Evolutionary conservation across 2,888 invertebrate genomes (phyloP).

Genomic region (Pachymerium ferrugineum): DNA sequence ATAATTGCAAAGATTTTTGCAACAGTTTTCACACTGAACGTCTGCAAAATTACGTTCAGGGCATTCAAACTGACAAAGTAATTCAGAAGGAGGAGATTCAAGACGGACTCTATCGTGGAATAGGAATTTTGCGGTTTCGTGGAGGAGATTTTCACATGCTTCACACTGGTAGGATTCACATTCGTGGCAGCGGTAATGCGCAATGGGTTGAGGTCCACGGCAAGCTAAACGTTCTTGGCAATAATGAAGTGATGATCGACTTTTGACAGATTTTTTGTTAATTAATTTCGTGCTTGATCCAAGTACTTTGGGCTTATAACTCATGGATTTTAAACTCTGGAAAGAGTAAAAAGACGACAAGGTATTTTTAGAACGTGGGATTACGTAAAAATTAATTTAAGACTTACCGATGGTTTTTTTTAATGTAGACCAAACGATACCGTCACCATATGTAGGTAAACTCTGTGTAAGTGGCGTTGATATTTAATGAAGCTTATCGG

Average conservation of each 20-base stretch:
- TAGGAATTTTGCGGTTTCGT: slow-evolving; percentile 42
- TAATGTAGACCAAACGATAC: no score
- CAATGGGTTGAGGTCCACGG: slow-evolving; percentile 40
- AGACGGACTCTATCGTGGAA: slow-evolving; percentile 44
- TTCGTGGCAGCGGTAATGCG: slow-evolving; percentile 44
- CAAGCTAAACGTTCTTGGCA: slow-evolving; percentile 39
- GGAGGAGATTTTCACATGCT: slow-evolving; percentile 45
- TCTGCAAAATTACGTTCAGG: slow-evolving; percentile 46
- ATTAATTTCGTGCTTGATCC: not conserved
- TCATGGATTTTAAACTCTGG: slow-evolving; percentile 12
- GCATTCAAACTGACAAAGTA: slow-evolving; percentile 45
- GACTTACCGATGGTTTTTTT: no score
- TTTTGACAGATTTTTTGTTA: slow-evolving; percentile 12
- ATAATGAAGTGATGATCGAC: slow-evolving; percentile 36
- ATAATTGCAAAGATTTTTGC: slow-evolving; percentile 43
- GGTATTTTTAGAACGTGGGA: no score
- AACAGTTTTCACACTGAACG: slow-evolving; percentile 45
- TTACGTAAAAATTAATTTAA: no score
- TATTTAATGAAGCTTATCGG: no score
- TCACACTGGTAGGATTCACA: slow-evolving; percentile 47
- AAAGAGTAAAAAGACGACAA: not conserved
- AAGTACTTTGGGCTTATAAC: not conserved
- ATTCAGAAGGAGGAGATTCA: slow-evolving; percentile 41
- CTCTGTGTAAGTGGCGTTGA: no score
- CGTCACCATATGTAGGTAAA: no score